Base-by-base conservation (phyloP, 2,797 vertebrate species). In the Lithobates pipiens region DNA sequence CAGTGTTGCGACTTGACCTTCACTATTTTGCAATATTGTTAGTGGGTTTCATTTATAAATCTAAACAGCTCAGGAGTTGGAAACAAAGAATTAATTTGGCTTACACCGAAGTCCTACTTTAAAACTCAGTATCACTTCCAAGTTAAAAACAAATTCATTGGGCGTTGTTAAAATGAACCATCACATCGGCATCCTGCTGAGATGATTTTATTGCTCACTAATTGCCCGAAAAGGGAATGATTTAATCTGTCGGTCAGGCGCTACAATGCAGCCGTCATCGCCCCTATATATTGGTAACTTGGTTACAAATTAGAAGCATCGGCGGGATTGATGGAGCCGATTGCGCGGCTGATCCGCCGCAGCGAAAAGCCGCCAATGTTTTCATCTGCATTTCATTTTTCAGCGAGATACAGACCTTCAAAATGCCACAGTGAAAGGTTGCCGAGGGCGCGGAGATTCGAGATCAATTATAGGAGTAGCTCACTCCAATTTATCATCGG, bases 391-490 rank as follows among this genome's bases (percentile, higher is more conserved):
- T 89, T 91, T 91, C 86, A 88, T 92, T 93, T 93, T 92, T 92
- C 87, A 88, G 85, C 86, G 74, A 89, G 81, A 82, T 86, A 27
- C 63, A 86, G 88, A 92, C 94, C 93, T 97, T 96, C 93, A 95
- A 91, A 95, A 94, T 93, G 90, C 88, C 88, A 91, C 80, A 90
- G 88, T 90, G 94, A 95, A 95, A 95, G 93, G 93, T 91, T 93
- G 92, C 93, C 85, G 61, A 88, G 91, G 95, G 93, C 92, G 84
- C 27, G 63, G 67, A 88, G 90, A 92, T 93, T 94, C 83, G 80
- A 89, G 94, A 96, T 96, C 95, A 96, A 95, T 97, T 96, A 92
- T 93, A 86, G 89, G 91, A 91, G 87, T 87, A 93, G 90, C 91
- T 78, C 88, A 91, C 89, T 90, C 88, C 82, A 90, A 93, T 95